Percentiles rank a stretch among this genome's conserved stretches.
Conservation (phyloP, 1,140 invertebrate genomes). For the Dufourea novaeangliae region DNA sequence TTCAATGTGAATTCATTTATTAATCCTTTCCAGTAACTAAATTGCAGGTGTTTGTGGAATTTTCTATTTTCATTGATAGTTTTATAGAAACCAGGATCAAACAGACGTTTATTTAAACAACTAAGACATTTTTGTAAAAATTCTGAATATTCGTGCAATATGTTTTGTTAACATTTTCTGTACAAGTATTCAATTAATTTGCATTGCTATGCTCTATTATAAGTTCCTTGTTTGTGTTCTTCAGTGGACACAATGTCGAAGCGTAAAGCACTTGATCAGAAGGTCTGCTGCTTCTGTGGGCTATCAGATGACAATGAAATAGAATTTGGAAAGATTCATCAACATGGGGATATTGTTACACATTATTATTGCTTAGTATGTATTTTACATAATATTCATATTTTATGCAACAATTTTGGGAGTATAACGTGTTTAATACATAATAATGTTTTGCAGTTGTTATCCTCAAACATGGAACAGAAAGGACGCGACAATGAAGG, state of each 20-base stretch:
- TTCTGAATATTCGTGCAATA: no score
- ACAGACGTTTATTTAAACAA: no score
- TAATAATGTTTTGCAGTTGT: constrained; percentile 79
- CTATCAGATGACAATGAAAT: constrained; percentile 79
- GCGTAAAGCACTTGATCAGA: neutral
- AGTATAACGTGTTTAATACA: neutral
- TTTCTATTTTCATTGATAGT: no score
- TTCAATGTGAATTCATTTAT: no score
- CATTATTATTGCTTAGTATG: constrained; percentile 84
- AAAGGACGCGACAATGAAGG: constrained; percentile 84
- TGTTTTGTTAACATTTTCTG: neutral
- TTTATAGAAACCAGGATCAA: no score
- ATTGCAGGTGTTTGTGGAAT: no score
- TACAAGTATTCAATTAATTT: neutral
- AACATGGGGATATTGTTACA: constrained; percentile 78
- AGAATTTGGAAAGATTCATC: constrained; percentile 81
- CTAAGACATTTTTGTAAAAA: neutral
- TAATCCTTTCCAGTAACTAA: no score
- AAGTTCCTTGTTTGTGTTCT: neutral
- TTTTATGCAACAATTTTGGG: neutral
- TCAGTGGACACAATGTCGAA: constrained; percentile 20
- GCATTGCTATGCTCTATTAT: neutral
- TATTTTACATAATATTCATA: constrained; percentile 1
- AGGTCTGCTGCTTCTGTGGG: constrained; percentile 81
- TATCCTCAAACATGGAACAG: constrained; percentile 85